A percentile compares a stretch with the other conserved stretches of the same genome.
Evolutionary conservation across 2,888 invertebrate genomes (phyloP).

Genomic region (Phlogophora meticulosa): DNA sequence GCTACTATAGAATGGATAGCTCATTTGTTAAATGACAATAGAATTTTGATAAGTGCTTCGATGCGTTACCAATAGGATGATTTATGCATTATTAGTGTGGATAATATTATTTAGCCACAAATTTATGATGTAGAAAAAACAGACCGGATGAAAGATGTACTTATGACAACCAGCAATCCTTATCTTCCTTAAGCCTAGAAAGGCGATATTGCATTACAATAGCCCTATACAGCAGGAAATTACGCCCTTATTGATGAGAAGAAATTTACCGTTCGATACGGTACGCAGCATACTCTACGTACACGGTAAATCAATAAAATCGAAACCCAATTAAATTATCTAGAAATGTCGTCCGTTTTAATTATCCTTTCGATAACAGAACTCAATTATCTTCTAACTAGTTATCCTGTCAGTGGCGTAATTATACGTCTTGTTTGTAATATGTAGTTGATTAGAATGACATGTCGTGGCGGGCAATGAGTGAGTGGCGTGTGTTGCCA

Average conservation of each 20-base stretch:
- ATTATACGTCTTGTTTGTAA: slow-evolving; percentile 43
- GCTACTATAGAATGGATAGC: slow-evolving; percentile 46
- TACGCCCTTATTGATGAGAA: neutral
- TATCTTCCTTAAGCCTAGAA: no score
- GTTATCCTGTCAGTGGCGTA: slow-evolving; percentile 48
- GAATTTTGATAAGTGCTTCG: slow-evolving; percentile 49
- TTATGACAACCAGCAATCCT: neutral
- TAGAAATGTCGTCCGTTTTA: slow-evolving; percentile 51
- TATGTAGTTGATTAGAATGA: slow-evolving; percentile 49
- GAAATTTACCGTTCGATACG: slow-evolving; percentile 7
- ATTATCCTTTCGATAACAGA: slow-evolving; percentile 52
- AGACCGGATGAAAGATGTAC: neutral
- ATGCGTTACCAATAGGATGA: slow-evolving; percentile 51
- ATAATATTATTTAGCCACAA: neutral
- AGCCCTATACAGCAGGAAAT: neutral
- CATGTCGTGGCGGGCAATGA: slow-evolving; percentile 30
- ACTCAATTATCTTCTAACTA: slow-evolving; percentile 52
- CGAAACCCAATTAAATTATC: slow-evolving; percentile 48
- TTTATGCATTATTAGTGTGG: slow-evolving; percentile 42
- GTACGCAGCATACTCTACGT: slow-evolving; percentile 18
- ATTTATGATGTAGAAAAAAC: neutral
- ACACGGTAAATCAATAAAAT: slow-evolving; percentile 49
- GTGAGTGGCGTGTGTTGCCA: slow-evolving; percentile 24
- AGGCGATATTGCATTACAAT: neutral
- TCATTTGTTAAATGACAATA: slow-evolving; percentile 67